Conservation (phyloP, 2,113 vertebrate species). For the Nerophis ophidion region DNA sequence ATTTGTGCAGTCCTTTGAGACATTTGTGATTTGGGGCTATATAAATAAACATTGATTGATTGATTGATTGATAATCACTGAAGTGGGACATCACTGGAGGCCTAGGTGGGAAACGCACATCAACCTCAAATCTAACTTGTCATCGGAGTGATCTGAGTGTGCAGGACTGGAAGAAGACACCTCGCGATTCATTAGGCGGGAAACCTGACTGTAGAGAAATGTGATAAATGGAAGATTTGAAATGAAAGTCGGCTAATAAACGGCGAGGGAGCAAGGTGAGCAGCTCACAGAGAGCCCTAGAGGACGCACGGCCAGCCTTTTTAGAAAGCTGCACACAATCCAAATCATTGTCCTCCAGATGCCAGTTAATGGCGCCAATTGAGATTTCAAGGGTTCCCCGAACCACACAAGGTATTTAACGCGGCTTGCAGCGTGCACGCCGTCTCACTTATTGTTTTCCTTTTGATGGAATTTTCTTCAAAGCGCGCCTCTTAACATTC, state of each 20-base stretch:
- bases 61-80: too few relatives aligned
- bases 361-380: conserved; percentile 61
- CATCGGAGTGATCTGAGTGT: not conserved
- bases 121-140: conserved; percentile 14
- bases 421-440: conserved; percentile 22
- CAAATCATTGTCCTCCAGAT: conserved; percentile 63
- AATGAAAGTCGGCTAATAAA: conserved; percentile 8
- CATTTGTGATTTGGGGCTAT: too few relatives aligned
- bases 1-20: too few relatives aligned
- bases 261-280: conserved; percentile 47
- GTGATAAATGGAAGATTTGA: conserved; percentile 29
- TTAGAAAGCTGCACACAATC: conserved; percentile 50
- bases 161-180: not conserved
- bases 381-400: conserved; percentile 59
- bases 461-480: conserved; percentile 67
- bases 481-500: conserved; percentile 56
- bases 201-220: conserved; percentile 13
- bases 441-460: conserved; percentile 59
- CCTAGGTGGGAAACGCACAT: too few relatives aligned
- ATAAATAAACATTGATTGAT: too few relatives aligned
- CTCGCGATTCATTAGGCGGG: conserved; percentile 10
- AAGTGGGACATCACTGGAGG: too few relatives aligned
- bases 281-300: conserved; percentile 25
- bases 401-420: conserved; percentile 64
- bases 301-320: conserved; percentile 53